Evolutionary conservation across 2,888 invertebrate species (phyloP).

Genomic region (Koerneria pararmatus): DNA sequence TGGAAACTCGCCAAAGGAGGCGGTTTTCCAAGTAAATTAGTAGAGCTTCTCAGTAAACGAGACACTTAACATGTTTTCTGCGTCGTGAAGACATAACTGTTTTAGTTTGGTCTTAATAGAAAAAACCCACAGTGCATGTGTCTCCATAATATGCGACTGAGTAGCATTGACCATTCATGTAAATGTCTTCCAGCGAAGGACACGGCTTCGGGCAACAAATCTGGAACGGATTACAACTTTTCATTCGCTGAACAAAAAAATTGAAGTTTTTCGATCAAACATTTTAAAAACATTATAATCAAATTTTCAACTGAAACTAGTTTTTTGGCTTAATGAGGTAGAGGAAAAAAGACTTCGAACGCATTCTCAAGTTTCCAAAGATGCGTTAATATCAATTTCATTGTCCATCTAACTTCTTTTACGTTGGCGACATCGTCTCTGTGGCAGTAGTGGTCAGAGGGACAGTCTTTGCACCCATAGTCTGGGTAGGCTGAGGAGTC

Average conservation of each 20-base stretch:
- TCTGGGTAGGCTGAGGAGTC: constrained; percentile 44
- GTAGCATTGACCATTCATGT: constrained; percentile 52
- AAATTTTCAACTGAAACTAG: not conserved
- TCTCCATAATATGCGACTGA: constrained; percentile 52
- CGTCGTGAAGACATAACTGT: too few relatives aligned
- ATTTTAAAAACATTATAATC: constrained; percentile 1
- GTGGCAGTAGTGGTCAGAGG: constrained; percentile 53
- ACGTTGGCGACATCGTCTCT: constrained; percentile 46
- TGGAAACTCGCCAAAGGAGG: too few relatives aligned
- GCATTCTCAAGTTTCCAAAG: too few relatives aligned
- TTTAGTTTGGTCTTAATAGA: too few relatives aligned
- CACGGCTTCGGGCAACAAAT: constrained; percentile 58
- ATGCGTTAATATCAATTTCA: too few relatives aligned
- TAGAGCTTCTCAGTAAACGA: too few relatives aligned
- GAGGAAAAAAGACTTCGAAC: too few relatives aligned
- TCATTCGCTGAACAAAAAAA: too few relatives aligned
- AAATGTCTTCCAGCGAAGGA: constrained; percentile 54
- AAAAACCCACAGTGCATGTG: constrained; percentile 40
- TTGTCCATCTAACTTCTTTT: constrained; percentile 34
- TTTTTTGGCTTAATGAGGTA: too few relatives aligned
- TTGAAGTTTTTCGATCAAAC: too few relatives aligned
- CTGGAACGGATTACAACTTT: constrained; percentile 32
- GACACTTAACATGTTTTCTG: too few relatives aligned
- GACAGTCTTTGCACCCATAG: constrained; percentile 44
- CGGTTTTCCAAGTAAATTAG: too few relatives aligned